Conservation (phyloP, 1,140 invertebrate genomes). For the Neelides sp. region DNA sequence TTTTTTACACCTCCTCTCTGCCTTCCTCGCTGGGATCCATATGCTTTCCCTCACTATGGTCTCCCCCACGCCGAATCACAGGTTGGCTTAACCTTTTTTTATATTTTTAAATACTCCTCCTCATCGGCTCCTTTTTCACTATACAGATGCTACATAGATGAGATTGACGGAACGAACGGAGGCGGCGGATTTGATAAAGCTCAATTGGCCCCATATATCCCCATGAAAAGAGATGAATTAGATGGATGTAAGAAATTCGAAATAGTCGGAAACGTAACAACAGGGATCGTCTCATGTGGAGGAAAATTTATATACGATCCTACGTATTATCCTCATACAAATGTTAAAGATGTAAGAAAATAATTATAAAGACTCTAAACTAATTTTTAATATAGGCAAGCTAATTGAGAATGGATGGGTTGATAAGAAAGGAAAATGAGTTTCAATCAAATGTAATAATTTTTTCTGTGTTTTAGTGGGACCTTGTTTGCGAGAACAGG, state of each 20-base stretch:
- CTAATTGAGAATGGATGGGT: not conserved
- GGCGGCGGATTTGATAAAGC: not conserved
- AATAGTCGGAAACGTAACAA: slow-evolving; percentile 1
- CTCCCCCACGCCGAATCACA: slow-evolving; percentile 19
- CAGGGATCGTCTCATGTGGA: slow-evolving; percentile 35
- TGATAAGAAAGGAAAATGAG: not conserved
- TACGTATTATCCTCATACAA: slow-evolving; percentile 53
- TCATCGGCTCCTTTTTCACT: no score
- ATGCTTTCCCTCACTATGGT: slow-evolving; percentile 23
- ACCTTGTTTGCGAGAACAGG: slow-evolving; percentile 65
- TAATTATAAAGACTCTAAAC: not conserved
- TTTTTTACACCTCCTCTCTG: slow-evolving; percentile 20
- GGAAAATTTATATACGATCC: slow-evolving; percentile 55
- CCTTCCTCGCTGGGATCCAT: slow-evolving; percentile 23
- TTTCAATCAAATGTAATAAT: not conserved
- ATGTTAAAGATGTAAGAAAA: slow-evolving; percentile 47
- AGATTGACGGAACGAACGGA: slow-evolving; percentile 9
- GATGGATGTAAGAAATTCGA: slow-evolving; percentile 19
- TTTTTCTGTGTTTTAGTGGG: slow-evolving; percentile 45
- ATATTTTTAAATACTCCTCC: no score
- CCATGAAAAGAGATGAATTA: slow-evolving; percentile 3
- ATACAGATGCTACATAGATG: slow-evolving; percentile 19
- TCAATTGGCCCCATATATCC: slow-evolving; percentile 9
- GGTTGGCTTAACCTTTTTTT: no score
- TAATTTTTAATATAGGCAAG: not conserved